Evolutionary conservation across 2,113 vertebrate genomes (phyloP).

Genomic region (Pituophis catenifer): DNA sequence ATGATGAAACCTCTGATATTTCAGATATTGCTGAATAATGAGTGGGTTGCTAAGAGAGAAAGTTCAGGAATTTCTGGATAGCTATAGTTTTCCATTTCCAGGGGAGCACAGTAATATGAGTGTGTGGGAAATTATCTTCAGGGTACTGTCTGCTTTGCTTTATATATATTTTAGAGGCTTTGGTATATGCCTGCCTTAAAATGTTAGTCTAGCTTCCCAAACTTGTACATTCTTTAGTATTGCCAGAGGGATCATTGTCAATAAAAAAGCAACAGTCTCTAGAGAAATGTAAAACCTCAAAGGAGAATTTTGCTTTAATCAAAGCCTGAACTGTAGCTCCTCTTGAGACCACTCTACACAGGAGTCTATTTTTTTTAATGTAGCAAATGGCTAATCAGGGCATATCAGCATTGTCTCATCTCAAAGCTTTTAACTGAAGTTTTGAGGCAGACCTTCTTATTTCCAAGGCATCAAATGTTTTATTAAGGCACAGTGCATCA

Average conservation of each 20-base stretch:
- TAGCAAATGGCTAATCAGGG: neutral
- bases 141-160: neutral
- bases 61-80: neutral
- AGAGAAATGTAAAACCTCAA: neutral
- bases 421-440: neutral
- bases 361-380: neutral
- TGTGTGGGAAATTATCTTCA: neutral
- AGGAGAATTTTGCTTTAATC: neutral
- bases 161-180: too few relatives aligned
- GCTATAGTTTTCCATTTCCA: neutral
- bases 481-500: neutral
- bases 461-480: neutral
- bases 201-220: neutral
- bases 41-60: neutral
- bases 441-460: neutral
- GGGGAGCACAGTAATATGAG: neutral
- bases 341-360: neutral
- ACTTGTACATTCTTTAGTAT: neutral
- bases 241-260: neutral
- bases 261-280: neutral
- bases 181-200: neutral
- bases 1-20: neutral
- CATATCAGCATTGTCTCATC: neutral
- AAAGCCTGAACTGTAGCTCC: neutral
- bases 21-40: neutral